These are phyloP conservation scores for Pelosia muscerda DNA, from an alignment of 2,888 invertebrate genomes.

Conservation along the genomic window DNA sequence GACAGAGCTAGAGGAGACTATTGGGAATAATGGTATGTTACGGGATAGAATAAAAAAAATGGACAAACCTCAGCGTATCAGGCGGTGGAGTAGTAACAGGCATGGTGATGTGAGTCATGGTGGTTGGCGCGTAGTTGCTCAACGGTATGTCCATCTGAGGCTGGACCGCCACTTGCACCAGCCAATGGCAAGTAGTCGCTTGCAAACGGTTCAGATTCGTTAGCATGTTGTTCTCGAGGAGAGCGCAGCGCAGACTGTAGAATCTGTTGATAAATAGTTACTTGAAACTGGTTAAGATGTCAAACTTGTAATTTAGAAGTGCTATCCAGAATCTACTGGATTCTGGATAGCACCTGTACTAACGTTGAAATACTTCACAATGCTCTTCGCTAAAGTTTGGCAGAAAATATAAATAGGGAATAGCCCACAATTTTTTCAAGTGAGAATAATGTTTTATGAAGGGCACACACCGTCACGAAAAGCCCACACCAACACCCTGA, in stretches of 20 bases:
- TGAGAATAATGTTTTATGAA: too few relatives aligned
- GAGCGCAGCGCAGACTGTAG: conserved; percentile 90
- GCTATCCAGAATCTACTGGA: not conserved
- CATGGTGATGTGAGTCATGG: conserved; percentile 85
- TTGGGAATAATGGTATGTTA: too few relatives aligned
- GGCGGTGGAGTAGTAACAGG: conserved; percentile 89
- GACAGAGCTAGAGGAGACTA: too few relatives aligned
- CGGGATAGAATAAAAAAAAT: not conserved
- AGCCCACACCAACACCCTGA: too few relatives aligned
- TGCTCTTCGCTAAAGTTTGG: too few relatives aligned
- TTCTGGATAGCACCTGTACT: too few relatives aligned
- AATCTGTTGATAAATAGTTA: conserved; percentile 79
- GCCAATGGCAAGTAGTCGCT: conserved; percentile 94
- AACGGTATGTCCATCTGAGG: conserved; percentile 63
- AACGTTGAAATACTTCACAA: too few relatives aligned
- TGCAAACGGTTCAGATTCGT: conserved; percentile 91
- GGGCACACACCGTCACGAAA: too few relatives aligned
- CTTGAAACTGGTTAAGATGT: not conserved
- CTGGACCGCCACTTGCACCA: conserved; percentile 92
- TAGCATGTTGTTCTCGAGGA: conserved; percentile 92
- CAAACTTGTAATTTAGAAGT: not conserved
- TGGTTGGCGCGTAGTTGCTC: conserved; percentile 88
- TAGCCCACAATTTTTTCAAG: too few relatives aligned
- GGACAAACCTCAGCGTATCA: conserved; percentile 88
- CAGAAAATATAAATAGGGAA: not conserved